These are phyloP conservation scores for Drosophila vallismaia DNA, from an alignment of 2,888 invertebrate species.

Conservation along the genomic window DNA sequence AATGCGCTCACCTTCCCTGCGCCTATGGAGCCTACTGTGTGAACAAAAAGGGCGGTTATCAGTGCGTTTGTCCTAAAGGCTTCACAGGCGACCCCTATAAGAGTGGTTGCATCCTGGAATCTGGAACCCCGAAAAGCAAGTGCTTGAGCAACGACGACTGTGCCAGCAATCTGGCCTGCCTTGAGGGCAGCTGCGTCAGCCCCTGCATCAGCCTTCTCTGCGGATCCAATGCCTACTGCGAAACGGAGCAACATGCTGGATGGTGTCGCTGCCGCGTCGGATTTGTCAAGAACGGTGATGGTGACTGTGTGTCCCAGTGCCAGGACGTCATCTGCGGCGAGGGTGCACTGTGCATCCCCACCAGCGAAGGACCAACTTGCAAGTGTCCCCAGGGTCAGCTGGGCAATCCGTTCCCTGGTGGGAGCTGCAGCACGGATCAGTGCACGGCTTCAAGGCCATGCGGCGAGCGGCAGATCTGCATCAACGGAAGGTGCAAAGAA, in stretches of 20 bases:
- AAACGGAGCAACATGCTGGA: conserved; percentile 93
- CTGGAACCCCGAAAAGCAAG: conserved; percentile 86
- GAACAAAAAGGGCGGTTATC: conserved; percentile 93
- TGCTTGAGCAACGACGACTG: conserved; percentile 91
- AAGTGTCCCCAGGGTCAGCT: conserved; percentile 93
- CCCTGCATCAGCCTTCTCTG: conserved; percentile 92
- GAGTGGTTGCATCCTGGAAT: conserved; percentile 89
- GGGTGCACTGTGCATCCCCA: conserved; percentile 94
- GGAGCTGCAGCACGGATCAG: conserved; percentile 91
- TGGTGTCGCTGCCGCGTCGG: conserved; percentile 95
- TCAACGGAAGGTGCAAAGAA: conserved; percentile 94
- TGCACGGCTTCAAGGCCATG: conserved; percentile 92
- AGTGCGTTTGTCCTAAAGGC: conserved; percentile 93
- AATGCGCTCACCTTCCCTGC: conserved; percentile 93
- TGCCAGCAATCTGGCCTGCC: conserved; percentile 91
- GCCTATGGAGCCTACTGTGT: conserved; percentile 95
- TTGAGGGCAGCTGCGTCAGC: conserved; percentile 91
- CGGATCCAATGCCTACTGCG: conserved; percentile 93
- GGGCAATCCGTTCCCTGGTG: conserved; percentile 96
- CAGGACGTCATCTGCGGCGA: conserved; percentile 89
- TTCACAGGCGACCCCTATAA: conserved; percentile 94
- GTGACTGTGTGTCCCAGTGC: conserved; percentile 91
- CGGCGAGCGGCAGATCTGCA: conserved; percentile 91
- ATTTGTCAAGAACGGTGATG: conserved; percentile 90
- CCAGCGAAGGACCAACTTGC: conserved; percentile 93